These are phyloP conservation scores for Amazona ochrocephala DNA, from an alignment of 2,797 vertebrate species.

Conservation along the genomic window DNA sequence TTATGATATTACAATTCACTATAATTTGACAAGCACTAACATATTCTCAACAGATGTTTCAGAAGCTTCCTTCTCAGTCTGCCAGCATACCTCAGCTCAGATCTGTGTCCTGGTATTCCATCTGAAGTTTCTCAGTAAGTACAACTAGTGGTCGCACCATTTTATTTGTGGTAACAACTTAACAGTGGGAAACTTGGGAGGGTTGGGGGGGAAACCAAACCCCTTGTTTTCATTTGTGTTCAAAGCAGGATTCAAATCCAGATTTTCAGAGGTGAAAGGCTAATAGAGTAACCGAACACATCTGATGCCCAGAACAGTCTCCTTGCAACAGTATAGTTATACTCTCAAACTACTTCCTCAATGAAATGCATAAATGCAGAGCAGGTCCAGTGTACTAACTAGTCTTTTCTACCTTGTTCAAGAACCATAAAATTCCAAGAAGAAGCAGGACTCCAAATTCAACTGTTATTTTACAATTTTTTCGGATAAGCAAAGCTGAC, in stretches of 20 bases:
- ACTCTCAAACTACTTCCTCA: constrained; percentile 37
- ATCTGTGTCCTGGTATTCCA: background rate
- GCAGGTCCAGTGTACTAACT: constrained; percentile 64
- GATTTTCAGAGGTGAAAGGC: constrained; percentile 32
- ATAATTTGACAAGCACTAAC: constrained; percentile 1
- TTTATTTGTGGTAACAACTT: background rate
- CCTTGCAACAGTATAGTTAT: constrained; percentile 27
- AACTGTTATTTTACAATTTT: constrained; percentile 63
- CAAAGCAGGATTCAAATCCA: constrained; percentile 28
- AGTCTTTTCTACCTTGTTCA: constrained; percentile 33
- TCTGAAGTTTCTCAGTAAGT: background rate
- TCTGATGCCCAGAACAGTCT: constrained; percentile 12
- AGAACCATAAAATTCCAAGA: constrained; percentile 14
- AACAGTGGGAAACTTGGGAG: background rate
- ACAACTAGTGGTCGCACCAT: background rate
- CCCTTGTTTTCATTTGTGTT: background rate
- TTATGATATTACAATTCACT: constrained; percentile 7
- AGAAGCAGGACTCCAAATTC: constrained; percentile 13
- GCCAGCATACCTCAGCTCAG: constrained; percentile 12
- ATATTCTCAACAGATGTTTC: constrained; percentile 14
- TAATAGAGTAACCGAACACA: constrained; percentile 43
- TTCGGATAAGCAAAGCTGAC: constrained; percentile 23
- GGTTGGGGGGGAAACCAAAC: background rate
- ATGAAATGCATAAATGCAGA: constrained; percentile 33
- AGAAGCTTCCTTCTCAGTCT: constrained; percentile 19